phyloP scores from a whole-genome alignment of 2,797 vertebrate species.

The Anguilla obscura region DNA sequence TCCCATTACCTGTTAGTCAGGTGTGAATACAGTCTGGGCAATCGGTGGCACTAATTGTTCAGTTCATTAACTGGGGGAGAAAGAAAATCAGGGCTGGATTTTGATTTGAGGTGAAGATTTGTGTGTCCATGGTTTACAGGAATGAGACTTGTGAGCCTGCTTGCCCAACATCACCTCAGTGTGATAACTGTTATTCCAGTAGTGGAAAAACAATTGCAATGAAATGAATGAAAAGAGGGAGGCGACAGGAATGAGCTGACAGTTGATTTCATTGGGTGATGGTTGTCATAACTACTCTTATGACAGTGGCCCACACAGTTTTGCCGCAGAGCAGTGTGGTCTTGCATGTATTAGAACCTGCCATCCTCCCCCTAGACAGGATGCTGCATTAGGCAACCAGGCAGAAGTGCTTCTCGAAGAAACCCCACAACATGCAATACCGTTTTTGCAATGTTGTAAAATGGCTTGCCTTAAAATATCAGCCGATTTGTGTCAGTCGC shows the following conservation, averaged over 20 bases:
- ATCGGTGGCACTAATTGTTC: no score
- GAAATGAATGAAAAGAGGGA: background rate
- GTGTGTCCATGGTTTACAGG: background rate
- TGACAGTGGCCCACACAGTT: background rate
- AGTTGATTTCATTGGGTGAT: background rate
- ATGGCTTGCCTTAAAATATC: background rate
- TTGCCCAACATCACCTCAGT: background rate
- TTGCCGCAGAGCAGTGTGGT: background rate
- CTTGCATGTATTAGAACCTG: background rate
- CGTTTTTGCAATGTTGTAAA: background rate
- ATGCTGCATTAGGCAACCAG: background rate
- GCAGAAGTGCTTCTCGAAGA: constrained; percentile 36
- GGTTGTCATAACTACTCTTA: background rate
- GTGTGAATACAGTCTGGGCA: no score
- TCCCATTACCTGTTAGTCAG: no score
- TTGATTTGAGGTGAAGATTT: no score
- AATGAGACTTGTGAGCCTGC: background rate
- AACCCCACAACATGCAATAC: constrained; percentile 55
- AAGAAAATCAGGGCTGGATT: no score
- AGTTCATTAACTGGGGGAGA: no score
- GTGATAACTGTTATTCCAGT: background rate
- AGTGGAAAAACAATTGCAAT: background rate
- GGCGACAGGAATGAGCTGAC: background rate
- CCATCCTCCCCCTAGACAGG: background rate
- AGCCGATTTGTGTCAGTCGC: background rate